Percentiles rank a stretch among this genome's conserved stretches.
Evolutionary conservation across 92 coral and sea anemone genomes (phyloP).

Genomic region (Virgularia gustaviana): DNA sequence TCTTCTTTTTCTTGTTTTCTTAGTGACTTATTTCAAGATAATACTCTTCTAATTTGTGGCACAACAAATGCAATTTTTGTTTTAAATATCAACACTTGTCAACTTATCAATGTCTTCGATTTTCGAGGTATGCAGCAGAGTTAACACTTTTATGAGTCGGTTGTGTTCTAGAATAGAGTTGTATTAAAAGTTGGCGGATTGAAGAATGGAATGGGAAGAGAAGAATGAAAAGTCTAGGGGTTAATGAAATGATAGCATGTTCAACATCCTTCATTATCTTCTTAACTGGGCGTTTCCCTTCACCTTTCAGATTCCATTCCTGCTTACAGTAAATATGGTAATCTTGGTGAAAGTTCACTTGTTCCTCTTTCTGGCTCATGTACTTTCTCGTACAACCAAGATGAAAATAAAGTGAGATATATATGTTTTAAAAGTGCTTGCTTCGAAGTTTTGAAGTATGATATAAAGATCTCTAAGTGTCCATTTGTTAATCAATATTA

Average conservation of each 20-base stretch:
- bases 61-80: conserved; percentile 75
- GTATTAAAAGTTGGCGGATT: too few relatives aligned
- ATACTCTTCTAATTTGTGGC: conserved; percentile 70
- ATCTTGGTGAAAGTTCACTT: neutral
- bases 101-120: conserved; percentile 65
- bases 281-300: neutral
- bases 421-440: neutral
- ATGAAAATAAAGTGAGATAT: neutral
- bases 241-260: too few relatives aligned
- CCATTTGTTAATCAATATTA: neutral
- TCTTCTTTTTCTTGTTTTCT: neutral
- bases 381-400: conserved; percentile 2
- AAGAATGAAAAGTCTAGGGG: too few relatives aligned
- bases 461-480: neutral
- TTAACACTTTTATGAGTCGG: too few relatives aligned
- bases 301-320: conserved; percentile 9
- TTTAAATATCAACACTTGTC: conserved; percentile 77
- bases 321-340: neutral
- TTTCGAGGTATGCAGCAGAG: conserved; percentile 76
- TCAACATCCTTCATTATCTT: too few relatives aligned
- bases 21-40: conserved; percentile 74
- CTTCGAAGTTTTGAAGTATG: neutral
- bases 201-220: too few relatives aligned
- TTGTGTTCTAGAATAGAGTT: too few relatives aligned
- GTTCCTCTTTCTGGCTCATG: conserved; percentile 31